Evolutionary conservation across 2,888 invertebrate species (phyloP), one percentile per base, ranked within the genome.

Genomic region (Ophioninae sp.): DNA sequence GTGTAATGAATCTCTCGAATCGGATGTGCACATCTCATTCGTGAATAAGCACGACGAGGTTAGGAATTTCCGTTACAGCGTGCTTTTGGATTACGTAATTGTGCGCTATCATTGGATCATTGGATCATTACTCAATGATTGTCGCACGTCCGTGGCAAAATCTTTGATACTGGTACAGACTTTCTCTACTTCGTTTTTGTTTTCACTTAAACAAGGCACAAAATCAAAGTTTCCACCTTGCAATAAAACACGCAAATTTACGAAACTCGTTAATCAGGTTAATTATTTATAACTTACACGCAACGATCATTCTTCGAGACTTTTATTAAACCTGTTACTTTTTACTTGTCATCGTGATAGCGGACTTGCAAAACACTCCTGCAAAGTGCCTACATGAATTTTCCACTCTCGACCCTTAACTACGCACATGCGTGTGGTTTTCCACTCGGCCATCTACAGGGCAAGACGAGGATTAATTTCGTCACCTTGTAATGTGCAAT

Each of bases 41-140:
- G 44, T 21, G 8, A 67, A 20, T 59, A 62, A 68, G 13, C 59
- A 68, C 50, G 17, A 68, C 23, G 61, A 85, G 85, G 85, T 85
- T 85, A 85, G 74, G 39, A 74, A 56, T 75, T 37, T 61, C 74
- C 44, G 21, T 30, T 44, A 7, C 30, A 20, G 5, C 0, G 44
- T n/a, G 7, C 7, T 37, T 41, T 41, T 57, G 65, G 2, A 37
- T 75, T 41, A 67, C 67, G 67, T 76, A 41, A 76, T 59, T 44
- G 21, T 74, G 21, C 17, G 50, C 37, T n/a, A 59, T 50, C 10
- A 20, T 56, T n/a, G 64, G 30, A 59, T 50, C 10, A 20, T 56
- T n/a, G 64, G 30, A 64, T 21, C 41, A 64, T 64, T 74, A 39
- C 61, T 10, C 39, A 57, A 72, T 61, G 10, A 41, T 72, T 21